These are phyloP conservation scores for Rhizoglyphus robini DNA, from an alignment of 1,140 invertebrate species.

Conservation along the genomic window DNA sequence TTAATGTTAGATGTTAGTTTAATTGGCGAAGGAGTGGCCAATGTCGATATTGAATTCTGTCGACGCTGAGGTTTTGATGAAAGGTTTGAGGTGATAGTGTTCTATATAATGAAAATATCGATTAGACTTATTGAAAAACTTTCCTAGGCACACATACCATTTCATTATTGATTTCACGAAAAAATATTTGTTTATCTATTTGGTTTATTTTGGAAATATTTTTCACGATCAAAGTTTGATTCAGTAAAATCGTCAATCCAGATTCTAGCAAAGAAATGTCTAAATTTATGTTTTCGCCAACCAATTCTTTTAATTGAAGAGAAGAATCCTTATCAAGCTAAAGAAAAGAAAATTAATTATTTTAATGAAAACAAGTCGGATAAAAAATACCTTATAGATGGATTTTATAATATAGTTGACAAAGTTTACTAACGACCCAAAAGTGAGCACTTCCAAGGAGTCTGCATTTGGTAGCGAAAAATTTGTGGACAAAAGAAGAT, in stretches of 20 bases:
- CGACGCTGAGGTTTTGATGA: not conserved
- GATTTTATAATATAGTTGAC: conserved; percentile 3
- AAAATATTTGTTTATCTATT: conserved; percentile 12
- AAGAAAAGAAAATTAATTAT: not conserved
- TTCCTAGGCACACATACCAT: not conserved
- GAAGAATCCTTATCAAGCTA: conserved; percentile 2
- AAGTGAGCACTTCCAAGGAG: conserved; percentile 2
- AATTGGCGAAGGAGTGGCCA: not conserved
- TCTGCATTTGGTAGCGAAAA: conserved; percentile 19
- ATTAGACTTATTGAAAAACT: not conserved
- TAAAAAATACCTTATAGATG: conserved; percentile 7
- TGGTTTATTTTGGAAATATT: not conserved
- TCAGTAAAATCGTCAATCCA: not conserved
- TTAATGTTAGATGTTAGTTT: not conserved
- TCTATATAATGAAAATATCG: conserved; percentile 1
- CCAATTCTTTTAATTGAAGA: not conserved
- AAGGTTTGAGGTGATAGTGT: not conserved
- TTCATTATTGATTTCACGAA: conserved; percentile 16
- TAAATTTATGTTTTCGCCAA: not conserved
- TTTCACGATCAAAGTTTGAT: conserved; percentile 9
- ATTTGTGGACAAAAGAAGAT: not conserved
- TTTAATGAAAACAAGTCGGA: not conserved
- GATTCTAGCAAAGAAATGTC: conserved; percentile 13
- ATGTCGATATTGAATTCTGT: not conserved
- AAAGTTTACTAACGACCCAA: conserved; percentile 19